These are phyloP conservation scores for Polypedilum vanderplanki DNA, from an alignment of 1,140 invertebrate species.

Conservation along the genomic window DNA sequence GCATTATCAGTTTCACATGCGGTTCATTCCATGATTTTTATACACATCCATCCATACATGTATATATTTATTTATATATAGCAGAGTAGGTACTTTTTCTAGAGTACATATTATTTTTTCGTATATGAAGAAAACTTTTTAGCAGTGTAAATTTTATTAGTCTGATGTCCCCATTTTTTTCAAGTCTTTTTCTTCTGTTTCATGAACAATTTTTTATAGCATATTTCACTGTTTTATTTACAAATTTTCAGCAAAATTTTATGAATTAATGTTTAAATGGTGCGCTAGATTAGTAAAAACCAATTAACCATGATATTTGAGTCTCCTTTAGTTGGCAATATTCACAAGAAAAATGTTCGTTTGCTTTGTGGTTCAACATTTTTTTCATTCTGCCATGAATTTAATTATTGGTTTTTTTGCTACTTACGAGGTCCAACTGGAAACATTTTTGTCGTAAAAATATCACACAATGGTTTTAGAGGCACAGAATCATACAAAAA, in stretches of 20 bases:
- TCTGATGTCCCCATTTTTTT: conserved; percentile 26
- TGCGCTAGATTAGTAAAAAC: conserved; percentile 21
- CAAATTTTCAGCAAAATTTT: background rate
- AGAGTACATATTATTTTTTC: background rate
- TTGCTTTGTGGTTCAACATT: conserved; percentile 7
- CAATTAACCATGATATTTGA: background rate
- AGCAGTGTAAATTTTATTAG: conserved; percentile 10
- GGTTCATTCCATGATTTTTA: background rate
- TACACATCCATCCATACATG: too few relatives aligned
- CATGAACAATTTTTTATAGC: conserved; percentile 1
- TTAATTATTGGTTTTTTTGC: background rate
- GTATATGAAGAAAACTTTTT: conserved; percentile 8
- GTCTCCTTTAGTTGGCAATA: background rate
- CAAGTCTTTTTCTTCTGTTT: background rate
- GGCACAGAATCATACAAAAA: conserved; percentile 25
- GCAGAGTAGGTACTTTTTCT: too few relatives aligned
- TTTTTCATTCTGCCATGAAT: background rate
- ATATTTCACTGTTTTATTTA: conserved; percentile 23
- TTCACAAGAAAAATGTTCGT: background rate
- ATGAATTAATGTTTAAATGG: conserved; percentile 16
- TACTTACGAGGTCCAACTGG: conserved; percentile 53
- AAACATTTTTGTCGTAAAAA: conserved; percentile 44
- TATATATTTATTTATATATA: too few relatives aligned
- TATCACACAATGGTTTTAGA: conserved; percentile 28
- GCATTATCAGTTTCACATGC: conserved; percentile 4